Percentiles rank a stretch among this genome's conserved stretches.
phyloP scores from a whole-genome alignment of 2,113 vertebrate genomes.

The Bubalus kerabau region DNA sequence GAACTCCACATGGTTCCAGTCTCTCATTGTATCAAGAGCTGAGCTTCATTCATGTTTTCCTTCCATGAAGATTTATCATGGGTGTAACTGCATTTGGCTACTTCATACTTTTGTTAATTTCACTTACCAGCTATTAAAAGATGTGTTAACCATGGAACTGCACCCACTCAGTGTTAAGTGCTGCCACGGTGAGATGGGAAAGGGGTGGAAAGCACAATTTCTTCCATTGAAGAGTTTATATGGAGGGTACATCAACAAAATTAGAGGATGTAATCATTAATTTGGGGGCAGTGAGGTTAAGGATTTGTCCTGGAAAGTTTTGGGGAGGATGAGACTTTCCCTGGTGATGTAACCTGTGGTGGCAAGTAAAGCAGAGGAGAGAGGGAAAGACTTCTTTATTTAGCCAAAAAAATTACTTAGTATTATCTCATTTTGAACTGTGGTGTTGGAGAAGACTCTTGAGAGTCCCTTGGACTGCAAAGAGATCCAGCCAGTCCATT shows the following conservation, averaged over 20 bases:
- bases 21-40: neutral
- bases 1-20: slow-evolving; percentile 32
- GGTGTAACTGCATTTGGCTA: neutral
- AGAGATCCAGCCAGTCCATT: no score
- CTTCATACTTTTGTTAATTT: neutral
- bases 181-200: neutral
- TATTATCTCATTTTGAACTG: neutral
- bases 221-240: neutral
- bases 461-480: no score
- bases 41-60: neutral
- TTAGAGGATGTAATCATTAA: neutral
- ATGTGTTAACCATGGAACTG: neutral
- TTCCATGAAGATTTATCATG: neutral
- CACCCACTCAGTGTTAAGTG: neutral
- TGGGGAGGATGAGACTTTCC: neutral
- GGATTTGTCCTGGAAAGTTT: neutral
- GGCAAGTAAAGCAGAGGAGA: neutral
- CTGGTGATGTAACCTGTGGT: neutral
- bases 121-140: neutral
- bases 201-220: neutral
- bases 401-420: neutral
- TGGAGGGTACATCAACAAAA: neutral
- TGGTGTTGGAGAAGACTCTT: no score
- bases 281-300: neutral
- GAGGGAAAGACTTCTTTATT: neutral